These are phyloP conservation scores for Nixonia krombeini DNA, from an alignment of 1,140 invertebrate species.

Conservation along the genomic window DNA sequence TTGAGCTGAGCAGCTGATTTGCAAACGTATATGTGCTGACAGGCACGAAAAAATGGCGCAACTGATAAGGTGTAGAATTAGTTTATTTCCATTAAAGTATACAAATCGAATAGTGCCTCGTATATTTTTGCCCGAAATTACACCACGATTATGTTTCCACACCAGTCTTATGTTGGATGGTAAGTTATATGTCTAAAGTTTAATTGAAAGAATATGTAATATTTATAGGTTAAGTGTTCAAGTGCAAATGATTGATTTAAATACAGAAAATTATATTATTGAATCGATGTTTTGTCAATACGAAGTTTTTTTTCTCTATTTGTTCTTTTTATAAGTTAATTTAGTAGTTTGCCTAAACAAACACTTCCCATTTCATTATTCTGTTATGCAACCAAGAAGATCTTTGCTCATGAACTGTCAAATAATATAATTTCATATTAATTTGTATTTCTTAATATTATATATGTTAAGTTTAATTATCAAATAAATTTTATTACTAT, in stretches of 20 bases:
- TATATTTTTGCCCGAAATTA: slow-evolving; percentile 48
- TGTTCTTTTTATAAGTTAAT: not conserved
- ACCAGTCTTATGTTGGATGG: slow-evolving; percentile 62
- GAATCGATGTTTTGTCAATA: not conserved
- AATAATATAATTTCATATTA: not conserved
- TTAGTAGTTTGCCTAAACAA: not conserved
- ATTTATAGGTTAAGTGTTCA: not conserved
- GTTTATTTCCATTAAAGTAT: slow-evolving; percentile 48
- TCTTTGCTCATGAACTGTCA: not conserved
- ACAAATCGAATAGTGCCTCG: slow-evolving; percentile 42
- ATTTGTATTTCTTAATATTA: slow-evolving; percentile 2
- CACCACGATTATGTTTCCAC: slow-evolving; percentile 63
- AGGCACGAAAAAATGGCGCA: slow-evolving; percentile 67
- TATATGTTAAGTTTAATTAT: too few species aligned
- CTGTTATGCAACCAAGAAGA: slow-evolving; percentile 50
- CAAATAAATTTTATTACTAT: too few species aligned
- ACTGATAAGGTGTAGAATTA: slow-evolving; percentile 55
- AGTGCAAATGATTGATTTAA: not conserved
- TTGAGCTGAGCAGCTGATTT: too few species aligned
- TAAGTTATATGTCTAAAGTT: slow-evolving; percentile 34
- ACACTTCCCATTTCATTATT: not conserved
- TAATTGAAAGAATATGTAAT: not conserved
- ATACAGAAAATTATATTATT: not conserved
- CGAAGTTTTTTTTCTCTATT: not conserved
- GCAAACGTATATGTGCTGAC: too few species aligned